A percentile compares a stretch with the other conserved stretches of the same genome.
Conservation (phyloP, 2,797 vertebrate genomes). For the Chelon labrosus region DNA sequence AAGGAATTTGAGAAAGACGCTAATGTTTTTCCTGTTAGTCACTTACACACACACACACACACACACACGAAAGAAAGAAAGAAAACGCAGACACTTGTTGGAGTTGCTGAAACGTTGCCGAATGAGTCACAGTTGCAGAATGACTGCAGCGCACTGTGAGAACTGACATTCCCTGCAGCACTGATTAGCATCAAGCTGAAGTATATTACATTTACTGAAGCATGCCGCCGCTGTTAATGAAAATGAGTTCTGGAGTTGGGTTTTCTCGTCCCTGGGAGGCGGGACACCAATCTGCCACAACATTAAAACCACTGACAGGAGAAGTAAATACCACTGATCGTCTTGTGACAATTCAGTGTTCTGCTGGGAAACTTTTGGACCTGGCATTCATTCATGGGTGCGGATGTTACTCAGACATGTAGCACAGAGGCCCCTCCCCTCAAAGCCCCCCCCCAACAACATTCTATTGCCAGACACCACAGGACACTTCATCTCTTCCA, state of each 20-base stretch:
- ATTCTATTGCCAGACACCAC: too few species aligned
- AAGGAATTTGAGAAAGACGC: conserved; percentile 23
- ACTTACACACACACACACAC: not conserved
- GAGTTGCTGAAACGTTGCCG: conserved; percentile 28
- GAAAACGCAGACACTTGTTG: conserved; percentile 20
- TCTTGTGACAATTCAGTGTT: too few species aligned
- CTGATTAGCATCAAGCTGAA: conserved; percentile 48
- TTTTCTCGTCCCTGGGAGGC: not conserved
- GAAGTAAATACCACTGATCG: too few species aligned
- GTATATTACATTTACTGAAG: not conserved
- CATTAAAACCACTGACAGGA: too few species aligned
- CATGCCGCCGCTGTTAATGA: not conserved
- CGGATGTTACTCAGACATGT: too few species aligned
- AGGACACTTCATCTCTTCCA: too few species aligned
- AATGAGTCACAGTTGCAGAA: conserved; percentile 58
- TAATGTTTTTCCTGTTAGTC: conserved; percentile 34
- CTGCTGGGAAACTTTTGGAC: too few species aligned
- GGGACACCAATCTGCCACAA: too few species aligned
- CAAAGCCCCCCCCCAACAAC: too few species aligned
- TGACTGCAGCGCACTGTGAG: conserved; percentile 22
- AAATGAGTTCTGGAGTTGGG: not conserved
- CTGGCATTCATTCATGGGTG: too few species aligned
- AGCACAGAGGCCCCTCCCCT: too few species aligned
- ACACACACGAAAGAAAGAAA: conserved; percentile 2
- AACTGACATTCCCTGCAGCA: conserved; percentile 36